phyloP scores from a whole-genome alignment of 2,797 vertebrate species.

The Gambusia yucatana region DNA sequence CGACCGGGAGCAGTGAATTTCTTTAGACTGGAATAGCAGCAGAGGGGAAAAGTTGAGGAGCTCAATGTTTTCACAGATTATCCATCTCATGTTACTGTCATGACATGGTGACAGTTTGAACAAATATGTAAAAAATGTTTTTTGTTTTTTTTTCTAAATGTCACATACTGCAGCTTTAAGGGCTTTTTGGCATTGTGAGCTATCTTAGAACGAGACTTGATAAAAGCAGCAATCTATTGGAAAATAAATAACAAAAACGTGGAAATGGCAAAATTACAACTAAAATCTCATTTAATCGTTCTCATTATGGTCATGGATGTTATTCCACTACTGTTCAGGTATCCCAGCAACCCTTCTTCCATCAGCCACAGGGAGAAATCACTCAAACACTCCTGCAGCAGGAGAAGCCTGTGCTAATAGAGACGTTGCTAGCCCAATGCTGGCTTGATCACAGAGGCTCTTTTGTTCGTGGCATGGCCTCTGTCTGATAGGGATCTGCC shows the following conservation, averaged over 20 bases:
- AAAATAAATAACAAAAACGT: background rate
- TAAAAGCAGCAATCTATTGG: background rate
- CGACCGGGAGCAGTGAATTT: no score
- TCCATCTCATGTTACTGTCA: no score
- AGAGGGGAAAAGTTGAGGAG: no score
- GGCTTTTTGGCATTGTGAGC: background rate
- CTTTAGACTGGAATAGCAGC: no score
- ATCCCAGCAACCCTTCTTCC: constrained; percentile 51
- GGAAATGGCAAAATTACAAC: background rate
- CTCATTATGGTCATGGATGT: background rate
- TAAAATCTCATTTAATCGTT: background rate
- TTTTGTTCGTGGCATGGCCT: constrained; percentile 78
- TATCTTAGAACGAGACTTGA: background rate
- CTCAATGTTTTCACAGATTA: no score
- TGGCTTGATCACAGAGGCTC: constrained; percentile 75
- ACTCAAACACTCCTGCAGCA: constrained; percentile 69
- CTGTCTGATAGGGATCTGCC: constrained; percentile 77
- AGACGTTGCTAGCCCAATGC: constrained; percentile 73
- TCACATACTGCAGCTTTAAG: no score
- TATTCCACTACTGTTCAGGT: constrained; percentile 30
- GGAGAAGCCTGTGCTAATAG: constrained; percentile 77
- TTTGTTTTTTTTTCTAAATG: no score
- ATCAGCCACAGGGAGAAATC: constrained; percentile 57
- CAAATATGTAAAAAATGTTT: no score
- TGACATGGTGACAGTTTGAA: no score